Evolutionary conservation across 2,113 vertebrate genomes (phyloP), one percentile per base, ranked within the genome.

Genomic region (Ammospiza nelsoni): DNA sequence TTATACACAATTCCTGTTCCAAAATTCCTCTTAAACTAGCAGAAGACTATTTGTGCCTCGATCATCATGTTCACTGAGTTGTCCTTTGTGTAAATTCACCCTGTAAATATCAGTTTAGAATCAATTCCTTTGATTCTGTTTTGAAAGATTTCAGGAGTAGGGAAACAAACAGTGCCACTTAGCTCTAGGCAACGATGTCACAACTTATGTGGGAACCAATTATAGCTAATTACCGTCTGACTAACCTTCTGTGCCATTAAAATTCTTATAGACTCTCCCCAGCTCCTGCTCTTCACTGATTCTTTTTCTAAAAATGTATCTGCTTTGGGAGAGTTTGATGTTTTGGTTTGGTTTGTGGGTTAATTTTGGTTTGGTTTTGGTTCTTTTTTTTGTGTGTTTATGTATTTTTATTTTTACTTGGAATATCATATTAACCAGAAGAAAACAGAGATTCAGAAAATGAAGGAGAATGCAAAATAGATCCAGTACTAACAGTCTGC

Each of bases 161-260:
- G 10, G 22, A 84, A 95, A 91, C 27, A 87, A 24, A 65, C 18
- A 52, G 31, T 72, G 61, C 16, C 41, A 78, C 58, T 95, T 89
- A 57, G 35, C 69, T 87, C 69, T 29, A 68, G 74, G 66, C 62
- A 78, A 52, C 3, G 0, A 74, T 84, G 77, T 91, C 81, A 68
- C 35, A 89, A 71, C 1, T 2, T 87, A 24, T n/a, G 29, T 72
- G 61, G 31, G 61, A 95, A 33, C 12, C 35, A 92, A 39, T 84
- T 91, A 84, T 9, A 82, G 31, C 11, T 91, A 87, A 92, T 92
- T 92, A 67, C 35, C 78, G 15, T 69, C 58, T 89, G 69, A 89
- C 41, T 90, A 85, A 87, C 68, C 48, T 90, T 83, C 41, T 49
- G 16, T 71, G 33, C 5, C 46, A 74, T 69, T 74, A 58, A 61